Evolutionary conservation across 2,113 vertebrate species (phyloP), one percentile per base, ranked within the genome.

Genomic region (Crotalus horridus): DNA sequence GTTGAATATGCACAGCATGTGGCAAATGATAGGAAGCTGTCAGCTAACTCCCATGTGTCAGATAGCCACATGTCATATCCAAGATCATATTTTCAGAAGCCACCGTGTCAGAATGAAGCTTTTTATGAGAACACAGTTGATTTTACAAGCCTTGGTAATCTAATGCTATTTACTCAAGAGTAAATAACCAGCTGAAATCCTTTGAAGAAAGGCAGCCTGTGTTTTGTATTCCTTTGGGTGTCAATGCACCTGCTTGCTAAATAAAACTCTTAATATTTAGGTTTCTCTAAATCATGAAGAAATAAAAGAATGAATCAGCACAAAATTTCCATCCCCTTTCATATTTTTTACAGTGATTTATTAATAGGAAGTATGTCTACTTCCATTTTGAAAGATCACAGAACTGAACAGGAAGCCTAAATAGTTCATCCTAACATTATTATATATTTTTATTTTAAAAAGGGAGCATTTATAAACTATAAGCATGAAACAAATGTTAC

Each of bases 11-110:
- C 87, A 91, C 2, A 1, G 69, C 3, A 51, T 58, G 33, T 92
- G 92, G 95, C 61, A 23, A 43, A 90, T 74, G 69, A 91, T 95
- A 89, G 94, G 64, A 96, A 96, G 89, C 74, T 95, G 91, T 92
- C 94, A 95, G 61, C 92, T 85, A 93, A 12, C 29, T 93, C 69
- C 92, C 33, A 61, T 55, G 89, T 95, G 85, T n/a, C 93, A 94
- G 53, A 91, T 43, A 88, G 93, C 87, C 51, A 93, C 46, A 95
- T 97, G 92, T 92, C 90, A 91, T 11, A 96, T 94, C 94, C 5
- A 95, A 51, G 48, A n/a, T 33, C 39, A 91, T 21, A 92, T 89
- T 95, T 95, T 93, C 88, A 95, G 94, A 91, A 15, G 5, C 26
- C 93, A 90, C 94, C 87, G 46, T 56, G 58, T 54, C 56, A 69